Evolutionary conservation across 2,888 invertebrate genomes (phyloP).

Genomic region (Caenorhabditis japonica): DNA sequence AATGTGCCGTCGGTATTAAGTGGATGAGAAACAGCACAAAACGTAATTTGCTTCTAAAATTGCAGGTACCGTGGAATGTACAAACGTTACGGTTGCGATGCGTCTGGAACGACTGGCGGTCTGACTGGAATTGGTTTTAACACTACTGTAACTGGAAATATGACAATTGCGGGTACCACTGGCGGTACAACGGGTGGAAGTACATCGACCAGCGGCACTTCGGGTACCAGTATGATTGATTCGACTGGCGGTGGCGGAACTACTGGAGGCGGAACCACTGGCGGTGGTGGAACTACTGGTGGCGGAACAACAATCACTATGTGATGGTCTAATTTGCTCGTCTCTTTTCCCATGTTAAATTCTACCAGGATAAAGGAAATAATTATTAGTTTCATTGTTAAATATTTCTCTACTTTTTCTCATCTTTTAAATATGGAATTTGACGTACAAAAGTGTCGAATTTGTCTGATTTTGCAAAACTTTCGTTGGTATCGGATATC

Average conservation of each 20-base stretch:
- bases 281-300: too few species aligned
- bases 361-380: too few species aligned
- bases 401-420: too few species aligned
- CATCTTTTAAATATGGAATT: constrained; percentile 39
- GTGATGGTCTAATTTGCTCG: too few species aligned
- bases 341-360: too few species aligned
- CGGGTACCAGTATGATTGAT: neutral
- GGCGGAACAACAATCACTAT: too few species aligned
- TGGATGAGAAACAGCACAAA: neutral
- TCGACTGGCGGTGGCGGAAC: constrained; percentile 2
- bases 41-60: neutral
- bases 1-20: constrained; percentile 25
- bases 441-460: constrained; percentile 35
- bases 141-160: constrained; percentile 31
- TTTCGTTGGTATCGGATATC: neutral
- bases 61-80: constrained; percentile 57
- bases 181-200: constrained; percentile 19
- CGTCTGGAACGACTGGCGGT: constrained; percentile 40
- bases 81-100: constrained; percentile 56
- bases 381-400: too few species aligned
- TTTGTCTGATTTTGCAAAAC: constrained; percentile 20
- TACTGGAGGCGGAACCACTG: too few species aligned
- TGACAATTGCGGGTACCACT: constrained; percentile 22
- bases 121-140: constrained; percentile 40
- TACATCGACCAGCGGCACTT: neutral